Evolutionary conservation across 2,113 vertebrate species (phyloP).

Genomic region (Scomber scombrus): DNA sequence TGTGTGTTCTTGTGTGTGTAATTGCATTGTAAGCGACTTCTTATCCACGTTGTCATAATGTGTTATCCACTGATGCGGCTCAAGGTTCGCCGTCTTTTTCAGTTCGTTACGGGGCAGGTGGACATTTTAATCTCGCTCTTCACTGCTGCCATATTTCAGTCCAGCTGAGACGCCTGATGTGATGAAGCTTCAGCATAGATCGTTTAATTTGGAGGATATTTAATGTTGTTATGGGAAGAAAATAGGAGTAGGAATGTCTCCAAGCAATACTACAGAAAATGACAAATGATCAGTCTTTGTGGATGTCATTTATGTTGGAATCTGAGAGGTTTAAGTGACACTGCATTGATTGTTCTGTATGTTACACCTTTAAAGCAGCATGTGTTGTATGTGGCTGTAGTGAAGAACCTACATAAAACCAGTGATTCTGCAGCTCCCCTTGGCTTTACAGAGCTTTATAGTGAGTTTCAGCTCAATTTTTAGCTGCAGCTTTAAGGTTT

Average conservation of each 20-base stretch:
- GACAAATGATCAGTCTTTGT: neutral
- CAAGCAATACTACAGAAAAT: neutral
- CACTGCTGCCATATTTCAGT: neutral
- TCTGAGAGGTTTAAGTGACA: too few relatives aligned
- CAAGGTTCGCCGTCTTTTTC: slow-evolving; percentile 53
- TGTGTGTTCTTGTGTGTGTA: slow-evolving; percentile 73
- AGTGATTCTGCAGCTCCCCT: too few relatives aligned
- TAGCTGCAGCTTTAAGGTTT: too few relatives aligned
- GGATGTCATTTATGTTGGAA: too few relatives aligned
- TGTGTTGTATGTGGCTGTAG: too few relatives aligned
- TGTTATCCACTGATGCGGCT: slow-evolving; percentile 78
- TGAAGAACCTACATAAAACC: too few relatives aligned
- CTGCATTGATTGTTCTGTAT: too few relatives aligned
- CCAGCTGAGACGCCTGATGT: neutral
- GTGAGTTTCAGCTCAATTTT: too few relatives aligned
- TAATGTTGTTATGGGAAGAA: neutral
- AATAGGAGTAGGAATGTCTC: neutral
- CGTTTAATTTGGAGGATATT: neutral
- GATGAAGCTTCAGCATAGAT: neutral
- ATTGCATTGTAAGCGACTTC: slow-evolving; percentile 79
- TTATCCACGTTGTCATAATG: slow-evolving; percentile 80
- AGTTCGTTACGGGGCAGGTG: slow-evolving; percentile 61
- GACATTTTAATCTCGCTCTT: slow-evolving; percentile 67
- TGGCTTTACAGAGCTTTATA: too few relatives aligned
- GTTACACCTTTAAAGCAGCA: too few relatives aligned